Percentiles rank a stretch among this genome's conserved stretches.
These are phyloP conservation scores for Belgica antarctica DNA, from an alignment of 2,888 invertebrate species.

Conservation along the genomic window DNA sequence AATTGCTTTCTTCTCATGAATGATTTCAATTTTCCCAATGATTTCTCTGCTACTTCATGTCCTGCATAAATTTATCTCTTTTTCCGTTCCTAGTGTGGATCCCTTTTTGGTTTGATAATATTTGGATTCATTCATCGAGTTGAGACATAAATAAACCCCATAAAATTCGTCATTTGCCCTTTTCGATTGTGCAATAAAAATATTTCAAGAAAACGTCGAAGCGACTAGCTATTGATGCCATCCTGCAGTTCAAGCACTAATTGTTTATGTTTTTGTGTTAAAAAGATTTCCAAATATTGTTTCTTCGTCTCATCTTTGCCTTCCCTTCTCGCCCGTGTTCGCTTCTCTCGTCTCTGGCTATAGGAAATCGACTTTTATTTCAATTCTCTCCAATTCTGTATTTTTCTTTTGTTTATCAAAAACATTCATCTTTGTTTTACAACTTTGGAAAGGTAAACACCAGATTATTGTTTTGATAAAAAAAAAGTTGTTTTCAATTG, in stretches of 20 bases:
- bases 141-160: conserved; percentile 27
- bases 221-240: background rate
- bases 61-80: conserved; percentile 26
- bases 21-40: conserved; percentile 23
- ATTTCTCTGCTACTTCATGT: conserved; percentile 29
- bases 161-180: background rate
- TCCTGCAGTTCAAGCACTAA: conserved; percentile 17
- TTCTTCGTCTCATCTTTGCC: conserved; percentile 19
- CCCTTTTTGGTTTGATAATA: conserved; percentile 21
- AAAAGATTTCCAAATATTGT: conserved; percentile 33
- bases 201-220: background rate
- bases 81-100: background rate
- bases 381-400: conserved; percentile 3
- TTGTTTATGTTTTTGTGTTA: conserved; percentile 35
- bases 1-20: conserved; percentile 36
- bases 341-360: conserved; percentile 8
- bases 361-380: conserved; percentile 27
- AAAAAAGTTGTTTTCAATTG: conserved; percentile 21
- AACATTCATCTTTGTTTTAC: conserved; percentile 42
- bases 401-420: conserved; percentile 29
- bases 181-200: conserved; percentile 8
- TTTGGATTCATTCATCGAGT: background rate
- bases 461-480: conserved; percentile 38
- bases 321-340: background rate
- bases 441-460: conserved; percentile 34